A percentile compares a stretch with the other conserved stretches of the same genome.
Evolutionary conservation across 1,140 invertebrate genomes (phyloP).

Genomic region (Amyelois transitella): DNA sequence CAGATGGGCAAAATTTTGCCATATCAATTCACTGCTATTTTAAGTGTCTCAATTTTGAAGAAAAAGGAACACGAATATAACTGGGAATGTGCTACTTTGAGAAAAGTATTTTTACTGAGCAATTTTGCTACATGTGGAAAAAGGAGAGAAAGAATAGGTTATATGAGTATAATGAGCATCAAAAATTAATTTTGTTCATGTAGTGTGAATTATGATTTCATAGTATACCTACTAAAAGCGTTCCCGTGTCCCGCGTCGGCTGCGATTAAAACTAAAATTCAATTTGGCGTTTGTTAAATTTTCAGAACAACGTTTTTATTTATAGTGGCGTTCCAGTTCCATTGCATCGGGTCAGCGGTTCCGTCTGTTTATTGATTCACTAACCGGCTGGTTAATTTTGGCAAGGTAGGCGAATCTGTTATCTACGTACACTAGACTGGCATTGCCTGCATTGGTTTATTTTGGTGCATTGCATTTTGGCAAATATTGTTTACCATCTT

Average conservation of each 20-base stretch:
- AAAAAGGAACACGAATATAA: no score
- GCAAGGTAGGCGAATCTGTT: constrained; percentile 25
- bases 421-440: not conserved
- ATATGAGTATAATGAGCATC: no score
- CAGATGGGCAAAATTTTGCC: no score
- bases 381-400: constrained; percentile 54
- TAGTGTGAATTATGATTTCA: not conserved
- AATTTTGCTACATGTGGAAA: no score
- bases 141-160: no score
- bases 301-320: constrained; percentile 39
- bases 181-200: not conserved
- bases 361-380: constrained; percentile 59
- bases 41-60: no score
- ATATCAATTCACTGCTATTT: no score
- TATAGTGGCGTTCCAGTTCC: constrained; percentile 52
- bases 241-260: constrained; percentile 30
- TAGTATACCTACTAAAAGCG: constrained; percentile 27
- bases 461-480: not conserved
- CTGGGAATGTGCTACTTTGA: no score
- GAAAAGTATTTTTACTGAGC: no score
- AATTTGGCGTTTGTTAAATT: constrained; percentile 44
- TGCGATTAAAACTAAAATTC: constrained; percentile 36
- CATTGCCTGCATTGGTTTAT: not conserved
- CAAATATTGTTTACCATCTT: not conserved
- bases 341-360: constrained; percentile 46